Percentiles rank a stretch among this genome's conserved stretches.
phyloP scores from a whole-genome alignment of 2,888 invertebrate species.

The Pantelozetes paolii region DNA sequence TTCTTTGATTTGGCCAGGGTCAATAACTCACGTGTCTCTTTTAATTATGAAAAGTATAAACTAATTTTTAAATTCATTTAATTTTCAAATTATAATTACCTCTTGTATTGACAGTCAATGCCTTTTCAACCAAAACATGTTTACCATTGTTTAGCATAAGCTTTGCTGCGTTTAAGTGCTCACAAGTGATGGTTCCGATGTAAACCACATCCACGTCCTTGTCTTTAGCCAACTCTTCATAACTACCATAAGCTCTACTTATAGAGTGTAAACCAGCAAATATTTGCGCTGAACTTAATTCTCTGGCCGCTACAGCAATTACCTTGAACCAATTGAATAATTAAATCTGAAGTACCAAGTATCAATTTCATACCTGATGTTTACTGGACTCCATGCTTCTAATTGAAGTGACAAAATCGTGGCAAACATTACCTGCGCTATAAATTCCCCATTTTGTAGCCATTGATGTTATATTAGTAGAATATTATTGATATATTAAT shows the following conservation, averaged over 20 bases:
- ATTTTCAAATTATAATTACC: not conserved
- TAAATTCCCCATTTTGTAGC: slow-evolving; percentile 71
- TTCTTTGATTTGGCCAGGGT: slow-evolving; percentile 64
- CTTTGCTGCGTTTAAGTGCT: slow-evolving; percentile 67
- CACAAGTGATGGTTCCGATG: slow-evolving; percentile 69
- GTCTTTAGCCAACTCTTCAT: slow-evolving; percentile 69
- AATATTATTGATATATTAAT: no score
- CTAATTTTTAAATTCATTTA: not conserved
- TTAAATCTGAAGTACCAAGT: no score
- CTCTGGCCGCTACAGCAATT: slow-evolving; percentile 72
- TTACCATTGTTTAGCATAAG: slow-evolving; percentile 75
- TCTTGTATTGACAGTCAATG: slow-evolving; percentile 68
- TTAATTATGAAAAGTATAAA: slow-evolving; percentile 49
- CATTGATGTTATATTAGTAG: slow-evolving; percentile 2
- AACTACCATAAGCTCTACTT: slow-evolving; percentile 67
- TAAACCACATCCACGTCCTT: slow-evolving; percentile 78
- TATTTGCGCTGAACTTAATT: slow-evolving; percentile 65
- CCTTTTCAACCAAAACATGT: slow-evolving; percentile 85
- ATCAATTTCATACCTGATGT: slow-evolving; percentile 47
- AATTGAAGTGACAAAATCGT: slow-evolving; percentile 74
- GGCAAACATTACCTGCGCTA: slow-evolving; percentile 76
- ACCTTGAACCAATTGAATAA: slow-evolving; percentile 52
- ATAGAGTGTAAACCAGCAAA: slow-evolving; percentile 73
- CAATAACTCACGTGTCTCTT: slow-evolving; percentile 67
- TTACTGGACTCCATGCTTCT: slow-evolving; percentile 59